phyloP scores from a whole-genome alignment of 2,797 vertebrate genomes.

The Enteromius unitaeniatus region DNA sequence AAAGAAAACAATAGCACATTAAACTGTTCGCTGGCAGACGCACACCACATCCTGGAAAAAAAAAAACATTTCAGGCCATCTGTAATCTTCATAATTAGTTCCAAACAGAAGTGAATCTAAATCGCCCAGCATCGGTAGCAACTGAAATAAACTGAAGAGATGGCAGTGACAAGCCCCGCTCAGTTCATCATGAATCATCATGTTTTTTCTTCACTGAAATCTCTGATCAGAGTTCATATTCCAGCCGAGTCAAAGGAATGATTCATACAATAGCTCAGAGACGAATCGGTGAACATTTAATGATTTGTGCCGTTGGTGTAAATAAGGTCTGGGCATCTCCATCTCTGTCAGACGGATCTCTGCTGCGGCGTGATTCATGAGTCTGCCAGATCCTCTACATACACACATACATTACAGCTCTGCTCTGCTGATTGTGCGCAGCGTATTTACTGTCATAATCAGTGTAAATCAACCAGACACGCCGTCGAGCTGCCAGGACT shows the following conservation, averaged over 20 bases:
- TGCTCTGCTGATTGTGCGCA: conserved; percentile 43
- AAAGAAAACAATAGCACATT: conserved; percentile 58
- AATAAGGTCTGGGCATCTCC: conserved; percentile 34
- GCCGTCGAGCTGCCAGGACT: conserved; percentile 3
- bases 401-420: conserved; percentile 41
- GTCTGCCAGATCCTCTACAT: conserved; percentile 30
- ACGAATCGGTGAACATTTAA: conserved; percentile 36
- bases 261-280: conserved; percentile 39
- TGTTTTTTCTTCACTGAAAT: conserved; percentile 12
- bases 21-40: conserved; percentile 63
- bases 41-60: conserved; percentile 56
- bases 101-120: conserved; percentile 69
- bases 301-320: conserved; percentile 45
- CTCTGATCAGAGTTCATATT: conserved; percentile 33
- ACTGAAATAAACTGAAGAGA: conserved; percentile 54
- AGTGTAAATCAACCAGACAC: conserved; percentile 47
- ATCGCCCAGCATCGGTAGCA: conserved; percentile 69
- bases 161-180: conserved; percentile 60
- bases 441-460: conserved; percentile 44
- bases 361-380: conserved; percentile 36
- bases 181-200: conserved; percentile 57
- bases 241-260: conserved; percentile 35
- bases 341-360: conserved; percentile 36
- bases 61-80: conserved; percentile 70
- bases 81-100: conserved; percentile 73